Percentiles rank a stretch among this genome's conserved stretches.
These are phyloP conservation scores for Rachycentron canadum DNA, from an alignment of 2,797 vertebrate species.

Conservation along the genomic window DNA sequence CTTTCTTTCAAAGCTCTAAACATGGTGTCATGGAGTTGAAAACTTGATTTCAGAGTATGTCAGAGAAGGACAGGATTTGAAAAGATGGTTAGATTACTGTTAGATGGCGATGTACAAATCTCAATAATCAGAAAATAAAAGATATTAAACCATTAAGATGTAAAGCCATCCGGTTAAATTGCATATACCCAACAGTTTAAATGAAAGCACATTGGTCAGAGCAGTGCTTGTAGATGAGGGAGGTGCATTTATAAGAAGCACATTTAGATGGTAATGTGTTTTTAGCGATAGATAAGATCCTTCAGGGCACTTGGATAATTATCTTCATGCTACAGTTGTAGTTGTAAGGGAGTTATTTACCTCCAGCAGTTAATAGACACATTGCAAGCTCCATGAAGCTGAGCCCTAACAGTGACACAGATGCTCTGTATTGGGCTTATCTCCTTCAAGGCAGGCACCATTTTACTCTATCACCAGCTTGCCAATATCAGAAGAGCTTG, in stretches of 20 bases:
- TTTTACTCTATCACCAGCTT: constrained; percentile 14
- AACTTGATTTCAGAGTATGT: neutral
- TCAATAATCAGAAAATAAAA: neutral
- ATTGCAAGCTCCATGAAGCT: constrained; percentile 49
- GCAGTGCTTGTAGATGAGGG: neutral
- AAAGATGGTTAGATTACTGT: neutral
- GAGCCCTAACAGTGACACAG: constrained; percentile 48
- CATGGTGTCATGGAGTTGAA: neutral
- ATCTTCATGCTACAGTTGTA: constrained; percentile 60
- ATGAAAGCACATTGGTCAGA: constrained; percentile 8
- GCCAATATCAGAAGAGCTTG: neutral
- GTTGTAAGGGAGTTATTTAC: constrained; percentile 55
- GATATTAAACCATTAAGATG: neutral
- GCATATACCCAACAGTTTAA: neutral
- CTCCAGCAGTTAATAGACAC: constrained; percentile 61
- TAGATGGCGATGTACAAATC: neutral
- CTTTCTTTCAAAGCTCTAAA: neutral
- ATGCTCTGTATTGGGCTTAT: constrained; percentile 31
- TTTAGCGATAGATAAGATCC: constrained; percentile 39
- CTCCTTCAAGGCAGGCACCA: constrained; percentile 14
- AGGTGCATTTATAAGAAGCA: constrained; percentile 2
- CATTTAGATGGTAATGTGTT: constrained; percentile 40
- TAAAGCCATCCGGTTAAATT: constrained; percentile 25
- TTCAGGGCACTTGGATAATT: constrained; percentile 61
- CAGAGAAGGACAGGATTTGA: neutral